These are phyloP conservation scores for Trematocara variabile DNA, from an alignment of 2,113 vertebrate species.

Conservation along the genomic window DNA sequence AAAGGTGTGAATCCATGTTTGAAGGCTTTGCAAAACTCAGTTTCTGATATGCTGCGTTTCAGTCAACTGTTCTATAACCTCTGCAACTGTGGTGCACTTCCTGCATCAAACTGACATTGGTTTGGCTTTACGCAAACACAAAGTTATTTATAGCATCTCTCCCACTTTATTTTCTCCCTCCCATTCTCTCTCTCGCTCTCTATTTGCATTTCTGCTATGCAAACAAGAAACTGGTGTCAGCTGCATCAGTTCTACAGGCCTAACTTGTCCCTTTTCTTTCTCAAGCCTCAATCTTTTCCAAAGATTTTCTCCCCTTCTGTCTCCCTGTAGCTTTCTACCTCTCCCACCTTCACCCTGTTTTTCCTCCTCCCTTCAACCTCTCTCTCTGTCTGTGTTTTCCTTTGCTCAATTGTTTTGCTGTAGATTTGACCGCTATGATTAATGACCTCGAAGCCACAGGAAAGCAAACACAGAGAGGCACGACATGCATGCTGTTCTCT, in stretches of 20 bases:
- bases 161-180: constrained; percentile 45
- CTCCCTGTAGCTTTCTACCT: constrained; percentile 33
- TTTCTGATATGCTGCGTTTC: background rate
- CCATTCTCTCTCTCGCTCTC: constrained; percentile 5
- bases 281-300: constrained; percentile 16
- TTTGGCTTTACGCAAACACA: constrained; percentile 58
- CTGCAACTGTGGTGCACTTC: constrained; percentile 48
- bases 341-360: constrained; percentile 29
- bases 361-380: background rate
- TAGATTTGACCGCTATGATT: constrained; percentile 69
- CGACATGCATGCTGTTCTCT: constrained; percentile 25
- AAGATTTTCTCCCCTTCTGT: background rate
- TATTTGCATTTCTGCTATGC: constrained; percentile 56
- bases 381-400: constrained; percentile 39
- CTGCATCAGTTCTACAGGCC: constrained; percentile 8
- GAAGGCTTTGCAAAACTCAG: background rate
- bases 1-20: background rate
- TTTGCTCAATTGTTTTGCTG: constrained; percentile 65
- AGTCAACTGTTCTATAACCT: constrained; percentile 60
- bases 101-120: constrained; percentile 63
- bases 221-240: constrained; percentile 50
- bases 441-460: constrained; percentile 63
- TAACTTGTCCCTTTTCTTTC: constrained; percentile 20
- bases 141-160: constrained; percentile 69
- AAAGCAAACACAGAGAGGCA: constrained; percentile 63